phyloP scores from a whole-genome alignment of 2,113 vertebrate genomes.

The Rhombomys opimus region DNA sequence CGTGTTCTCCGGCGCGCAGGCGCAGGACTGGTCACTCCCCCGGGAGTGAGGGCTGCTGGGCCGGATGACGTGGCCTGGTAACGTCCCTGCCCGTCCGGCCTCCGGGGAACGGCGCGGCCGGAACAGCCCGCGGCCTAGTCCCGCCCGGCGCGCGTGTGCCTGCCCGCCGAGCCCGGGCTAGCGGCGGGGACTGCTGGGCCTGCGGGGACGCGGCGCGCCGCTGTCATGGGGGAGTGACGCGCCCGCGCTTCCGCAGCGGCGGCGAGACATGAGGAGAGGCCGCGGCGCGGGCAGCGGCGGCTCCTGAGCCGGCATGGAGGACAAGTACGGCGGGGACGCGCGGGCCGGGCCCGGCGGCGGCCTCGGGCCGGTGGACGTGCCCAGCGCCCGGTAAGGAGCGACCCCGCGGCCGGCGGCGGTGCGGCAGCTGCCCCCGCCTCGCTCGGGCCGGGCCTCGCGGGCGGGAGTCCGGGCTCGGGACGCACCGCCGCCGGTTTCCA shows the following conservation, averaged over 20 bases:
- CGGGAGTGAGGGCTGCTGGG: slow-evolving; percentile 69
- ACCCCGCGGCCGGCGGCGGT: neutral
- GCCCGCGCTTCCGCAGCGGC: slow-evolving; percentile 24
- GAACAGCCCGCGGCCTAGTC: slow-evolving; percentile 62
- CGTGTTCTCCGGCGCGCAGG: slow-evolving; percentile 20
- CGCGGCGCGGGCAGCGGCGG: slow-evolving; percentile 63
- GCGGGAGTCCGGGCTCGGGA: neutral
- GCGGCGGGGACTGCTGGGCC: neutral
- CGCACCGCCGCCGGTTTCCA: neutral
- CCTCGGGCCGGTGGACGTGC: slow-evolving; percentile 92
- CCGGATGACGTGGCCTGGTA: slow-evolving; percentile 74
- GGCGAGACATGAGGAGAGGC: slow-evolving; percentile 69
- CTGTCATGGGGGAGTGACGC: slow-evolving; percentile 72
- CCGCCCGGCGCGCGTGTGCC: neutral
- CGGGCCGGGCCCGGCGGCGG: slow-evolving; percentile 86
- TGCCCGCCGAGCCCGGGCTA: neutral
- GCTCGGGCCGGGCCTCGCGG: no score
- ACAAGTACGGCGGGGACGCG: slow-evolving; percentile 93
- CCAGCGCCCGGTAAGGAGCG: slow-evolving; percentile 88
- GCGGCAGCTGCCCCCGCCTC: neutral
- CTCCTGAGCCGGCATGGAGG: slow-evolving; percentile 88
- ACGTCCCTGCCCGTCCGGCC: slow-evolving; percentile 14
- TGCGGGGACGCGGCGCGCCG: neutral
- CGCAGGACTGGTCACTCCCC: slow-evolving; percentile 30
- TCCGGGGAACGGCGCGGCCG: neutral